phyloP scores from a whole-genome alignment of 2,113 vertebrate species.

The Sialia sialis region DNA sequence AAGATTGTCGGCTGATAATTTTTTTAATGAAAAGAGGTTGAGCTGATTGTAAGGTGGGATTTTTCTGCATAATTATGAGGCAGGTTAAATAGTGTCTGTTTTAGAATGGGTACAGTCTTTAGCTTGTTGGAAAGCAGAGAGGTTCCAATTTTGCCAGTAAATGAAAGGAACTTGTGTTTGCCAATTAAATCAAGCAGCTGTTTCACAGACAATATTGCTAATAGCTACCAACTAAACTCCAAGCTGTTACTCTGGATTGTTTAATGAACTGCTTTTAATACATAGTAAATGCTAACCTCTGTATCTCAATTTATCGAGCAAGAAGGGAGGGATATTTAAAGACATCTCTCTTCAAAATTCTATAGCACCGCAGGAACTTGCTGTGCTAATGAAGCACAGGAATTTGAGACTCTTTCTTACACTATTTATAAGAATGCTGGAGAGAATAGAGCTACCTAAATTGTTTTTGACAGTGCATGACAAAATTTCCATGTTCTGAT shows the following conservation, averaged over 20 bases:
- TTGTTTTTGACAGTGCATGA: background rate
- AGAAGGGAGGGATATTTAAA: slow-evolving; percentile 4
- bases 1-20: background rate
- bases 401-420: background rate
- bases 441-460: background rate
- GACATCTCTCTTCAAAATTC: background rate
- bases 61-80: slow-evolving; percentile 33
- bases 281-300: slow-evolving; percentile 37
- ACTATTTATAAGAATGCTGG: background rate
- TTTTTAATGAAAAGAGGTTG: background rate
- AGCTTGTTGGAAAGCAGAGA: slow-evolving; percentile 59
- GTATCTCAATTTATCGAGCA: slow-evolving; percentile 22
- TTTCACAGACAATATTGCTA: slow-evolving; percentile 66
- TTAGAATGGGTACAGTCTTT: slow-evolving; percentile 34
- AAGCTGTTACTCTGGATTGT: slow-evolving; percentile 62
- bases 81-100: slow-evolving; percentile 30
- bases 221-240: slow-evolving; percentile 67
- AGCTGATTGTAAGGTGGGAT: background rate
- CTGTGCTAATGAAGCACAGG: background rate
- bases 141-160: slow-evolving; percentile 60
- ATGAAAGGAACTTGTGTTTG: slow-evolving; percentile 67
- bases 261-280: slow-evolving; percentile 72
- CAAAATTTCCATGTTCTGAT: background rate
- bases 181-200: slow-evolving; percentile 73
- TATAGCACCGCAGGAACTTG: background rate